Percentiles rank a stretch among this genome's conserved stretches.
These are phyloP conservation scores for Octomys mimax DNA, from an alignment of 2,797 vertebrate species.

Conservation along the genomic window DNA sequence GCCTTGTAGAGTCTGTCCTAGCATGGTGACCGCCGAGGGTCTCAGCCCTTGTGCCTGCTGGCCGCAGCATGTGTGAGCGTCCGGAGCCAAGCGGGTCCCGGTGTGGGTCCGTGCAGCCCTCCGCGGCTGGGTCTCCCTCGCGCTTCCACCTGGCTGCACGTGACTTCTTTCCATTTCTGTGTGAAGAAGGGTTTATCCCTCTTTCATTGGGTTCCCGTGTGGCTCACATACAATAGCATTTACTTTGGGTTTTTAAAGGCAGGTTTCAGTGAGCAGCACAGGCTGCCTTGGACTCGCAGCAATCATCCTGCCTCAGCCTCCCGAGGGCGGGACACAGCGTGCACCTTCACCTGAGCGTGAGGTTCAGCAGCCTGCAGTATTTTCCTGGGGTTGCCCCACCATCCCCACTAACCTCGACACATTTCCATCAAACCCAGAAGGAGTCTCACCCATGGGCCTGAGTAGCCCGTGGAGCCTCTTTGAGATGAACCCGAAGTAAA, in stretches of 20 bases:
- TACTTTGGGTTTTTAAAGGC: neutral
- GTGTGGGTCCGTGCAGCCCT: neutral
- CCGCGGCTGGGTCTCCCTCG: neutral
- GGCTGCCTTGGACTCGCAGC: neutral
- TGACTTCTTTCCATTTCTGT: neutral
- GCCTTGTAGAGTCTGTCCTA: neutral
- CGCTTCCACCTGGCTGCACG: neutral
- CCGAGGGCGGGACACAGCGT: neutral
- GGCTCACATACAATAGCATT: neutral
- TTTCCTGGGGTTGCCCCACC: neutral
- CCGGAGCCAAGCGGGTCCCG: neutral
- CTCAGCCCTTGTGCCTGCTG: neutral
- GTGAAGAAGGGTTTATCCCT: neutral
- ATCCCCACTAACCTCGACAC: neutral
- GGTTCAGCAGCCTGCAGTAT: neutral
- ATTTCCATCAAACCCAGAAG: neutral
- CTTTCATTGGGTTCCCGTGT: neutral
- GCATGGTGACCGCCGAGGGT: neutral
- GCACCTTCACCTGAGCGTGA: neutral
- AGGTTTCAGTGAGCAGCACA: neutral
- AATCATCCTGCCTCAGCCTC: neutral
- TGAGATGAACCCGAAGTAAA: neutral
- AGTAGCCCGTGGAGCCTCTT: too few species aligned
- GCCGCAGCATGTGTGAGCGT: neutral
- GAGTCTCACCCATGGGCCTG: accelerated